Conservation (phyloP, 2,113 vertebrate species). For the Chitala chitala region DNA sequence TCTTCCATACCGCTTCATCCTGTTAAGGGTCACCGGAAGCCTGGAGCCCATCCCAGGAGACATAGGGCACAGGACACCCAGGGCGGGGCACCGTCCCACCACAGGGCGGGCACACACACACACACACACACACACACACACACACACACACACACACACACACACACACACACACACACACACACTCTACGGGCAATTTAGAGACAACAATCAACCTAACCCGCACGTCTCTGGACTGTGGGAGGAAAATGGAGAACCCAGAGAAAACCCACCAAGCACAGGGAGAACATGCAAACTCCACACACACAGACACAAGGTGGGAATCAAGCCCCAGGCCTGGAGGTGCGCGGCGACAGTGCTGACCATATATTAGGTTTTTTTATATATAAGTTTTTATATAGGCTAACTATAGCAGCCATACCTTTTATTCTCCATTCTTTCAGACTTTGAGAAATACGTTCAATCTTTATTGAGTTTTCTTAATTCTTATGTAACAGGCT, state of each 20-base stretch:
- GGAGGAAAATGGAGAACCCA: background rate
- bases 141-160: constrained; percentile 4
- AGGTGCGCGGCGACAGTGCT: too few species aligned
- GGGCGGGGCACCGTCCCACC: background rate
- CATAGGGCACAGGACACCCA: too few species aligned
- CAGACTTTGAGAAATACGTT: too few species aligned
- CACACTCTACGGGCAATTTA: background rate
- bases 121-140: constrained; percentile 5
- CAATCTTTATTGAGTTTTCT: too few species aligned
- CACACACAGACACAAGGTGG: background rate
- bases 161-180: background rate
- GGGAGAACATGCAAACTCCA: background rate
- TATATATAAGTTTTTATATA: background rate
- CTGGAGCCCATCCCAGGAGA: too few species aligned
- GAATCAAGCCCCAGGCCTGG: background rate
- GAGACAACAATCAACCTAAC: background rate
- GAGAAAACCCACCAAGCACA: background rate
- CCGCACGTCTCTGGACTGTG: background rate
- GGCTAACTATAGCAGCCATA: background rate
- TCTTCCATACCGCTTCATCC: too few species aligned
- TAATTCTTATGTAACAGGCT: too few species aligned
- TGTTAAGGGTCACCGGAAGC: too few species aligned
- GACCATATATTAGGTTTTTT: background rate
- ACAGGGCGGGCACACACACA: constrained; percentile 8
- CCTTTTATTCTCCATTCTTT: background rate